Percentiles rank a stretch among this genome's conserved stretches.
phyloP scores from a whole-genome alignment of 2,113 vertebrate species.

The Eurystomus gularis region DNA sequence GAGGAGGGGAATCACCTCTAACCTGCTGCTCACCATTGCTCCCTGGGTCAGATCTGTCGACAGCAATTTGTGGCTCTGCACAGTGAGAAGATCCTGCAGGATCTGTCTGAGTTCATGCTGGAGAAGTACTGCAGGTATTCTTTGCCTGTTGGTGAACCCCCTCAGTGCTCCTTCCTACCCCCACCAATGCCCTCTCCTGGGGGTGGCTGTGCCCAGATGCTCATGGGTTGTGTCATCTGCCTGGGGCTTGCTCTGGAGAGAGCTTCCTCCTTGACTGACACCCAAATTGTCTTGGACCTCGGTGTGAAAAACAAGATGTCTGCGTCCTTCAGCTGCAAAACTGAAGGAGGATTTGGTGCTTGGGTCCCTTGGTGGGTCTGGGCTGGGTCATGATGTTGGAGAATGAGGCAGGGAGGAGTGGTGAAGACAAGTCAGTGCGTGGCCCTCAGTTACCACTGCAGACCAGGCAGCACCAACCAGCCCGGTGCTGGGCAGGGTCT shows the following conservation, averaged over 20 bases:
- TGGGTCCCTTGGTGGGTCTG: no score
- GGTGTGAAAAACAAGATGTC: neutral
- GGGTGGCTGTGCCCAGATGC: neutral
- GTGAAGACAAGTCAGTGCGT: neutral
- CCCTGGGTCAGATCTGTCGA: slow-evolving; percentile 83
- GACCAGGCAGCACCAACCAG: neutral
- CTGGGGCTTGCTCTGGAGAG: neutral
- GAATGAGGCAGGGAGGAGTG: neutral
- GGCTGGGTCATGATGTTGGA: no score
- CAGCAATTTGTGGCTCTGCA: slow-evolving; percentile 93
- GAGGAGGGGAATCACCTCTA: neutral
- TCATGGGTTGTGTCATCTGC: neutral
- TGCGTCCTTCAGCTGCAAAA: neutral
- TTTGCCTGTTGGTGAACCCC: neutral
- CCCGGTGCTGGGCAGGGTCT: neutral
- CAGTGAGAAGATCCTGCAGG: slow-evolving; percentile 87
- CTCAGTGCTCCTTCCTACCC: rapidly evolving
- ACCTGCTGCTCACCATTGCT: neutral
- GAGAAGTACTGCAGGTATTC: slow-evolving; percentile 77
- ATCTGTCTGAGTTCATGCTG: slow-evolving; percentile 87
- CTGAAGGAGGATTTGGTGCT: neutral
- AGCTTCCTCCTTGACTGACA: neutral
- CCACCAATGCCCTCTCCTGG: rapidly evolving
- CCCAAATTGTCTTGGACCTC: neutral
- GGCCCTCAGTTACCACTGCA: rapidly evolving